Base-by-base conservation (phyloP, 2,888 invertebrate species). In the Coenonympha glycerion region DNA sequence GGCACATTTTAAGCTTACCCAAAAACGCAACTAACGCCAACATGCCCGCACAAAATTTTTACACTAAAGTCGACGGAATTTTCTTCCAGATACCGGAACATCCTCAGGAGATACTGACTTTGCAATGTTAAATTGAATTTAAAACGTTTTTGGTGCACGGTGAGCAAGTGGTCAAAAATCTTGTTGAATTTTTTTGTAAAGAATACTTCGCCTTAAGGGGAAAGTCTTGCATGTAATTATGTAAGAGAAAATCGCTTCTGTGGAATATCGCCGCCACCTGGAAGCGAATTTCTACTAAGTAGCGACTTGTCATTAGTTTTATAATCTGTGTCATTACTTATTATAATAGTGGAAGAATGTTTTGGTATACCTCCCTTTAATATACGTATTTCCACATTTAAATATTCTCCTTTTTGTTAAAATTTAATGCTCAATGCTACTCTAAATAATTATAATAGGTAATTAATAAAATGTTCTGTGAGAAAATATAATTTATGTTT, bases 211-310 rank as follows among this genome's bases (percentile, higher is more conserved):
- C 50, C 53, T 53, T 53, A 53, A 53, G 21, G 39, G 42, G 47
- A 47, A 41, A 47, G 39, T 33, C 37, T 36, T 50, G 50, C 37
- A 44, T 47, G 28, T 53, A 53, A 53, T 53, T 50, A 53, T 21
- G 44, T 44, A 22, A 53, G 53, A 50, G 46, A 50, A 50, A 50
- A 50, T 49, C 47, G 41, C 46, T 50, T 47, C 15, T 21, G 30
- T 34, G n/a, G 30, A 16, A 40, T 49, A 30, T n/a, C 22, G 30
- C 44, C 21, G 31, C 44, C 44, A 22, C 41, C 41, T 41, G 13
- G 19, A 30, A 30, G 30, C 28, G 41, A 30, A 41, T 30, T 41
- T 30, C 41, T 41, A 41, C 41, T 41, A 30, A 41, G 30, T 41
- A 18, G 19, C 41, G 22, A 3, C 22, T 39, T 15, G 24, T 22